These are phyloP conservation scores for Xestia ashworthii DNA, from an alignment of 2,888 invertebrate genomes.

Conservation along the genomic window DNA sequence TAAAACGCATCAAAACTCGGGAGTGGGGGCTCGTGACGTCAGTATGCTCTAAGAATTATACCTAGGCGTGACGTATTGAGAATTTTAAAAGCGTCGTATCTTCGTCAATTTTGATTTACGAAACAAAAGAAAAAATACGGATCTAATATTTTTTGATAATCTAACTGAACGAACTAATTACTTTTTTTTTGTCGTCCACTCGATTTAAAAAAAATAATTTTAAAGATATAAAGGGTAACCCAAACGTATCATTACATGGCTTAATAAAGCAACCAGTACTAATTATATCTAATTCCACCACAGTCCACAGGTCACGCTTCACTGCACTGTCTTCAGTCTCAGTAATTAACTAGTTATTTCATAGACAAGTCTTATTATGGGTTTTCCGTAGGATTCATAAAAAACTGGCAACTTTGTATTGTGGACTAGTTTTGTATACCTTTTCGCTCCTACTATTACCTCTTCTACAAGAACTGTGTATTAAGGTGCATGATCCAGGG, in stretches of 20 bases:
- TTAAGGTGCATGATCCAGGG: no score
- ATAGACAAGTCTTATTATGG: conserved; percentile 11
- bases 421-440: background rate
- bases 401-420: background rate
- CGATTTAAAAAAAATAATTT: background rate
- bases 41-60: no score
- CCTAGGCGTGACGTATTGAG: no score
- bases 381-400: background rate
- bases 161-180: no score
- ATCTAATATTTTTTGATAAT: no score
- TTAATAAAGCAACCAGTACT: conserved; percentile 17
- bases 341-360: conserved; percentile 17
- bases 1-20: no score
- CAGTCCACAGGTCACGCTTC: conserved; percentile 9
- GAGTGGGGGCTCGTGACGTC: no score
- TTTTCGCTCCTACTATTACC: background rate
- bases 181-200: no score
- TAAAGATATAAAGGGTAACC: background rate
- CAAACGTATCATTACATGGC: background rate
- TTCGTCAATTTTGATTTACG: no score
- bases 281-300: conserved; percentile 19
- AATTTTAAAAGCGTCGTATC: no score
- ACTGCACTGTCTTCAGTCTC: background rate
- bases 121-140: no score
- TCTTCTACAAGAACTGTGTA: background rate